phyloP scores from a whole-genome alignment of 2,888 invertebrate genomes.

The Ernsta delagoae region DNA sequence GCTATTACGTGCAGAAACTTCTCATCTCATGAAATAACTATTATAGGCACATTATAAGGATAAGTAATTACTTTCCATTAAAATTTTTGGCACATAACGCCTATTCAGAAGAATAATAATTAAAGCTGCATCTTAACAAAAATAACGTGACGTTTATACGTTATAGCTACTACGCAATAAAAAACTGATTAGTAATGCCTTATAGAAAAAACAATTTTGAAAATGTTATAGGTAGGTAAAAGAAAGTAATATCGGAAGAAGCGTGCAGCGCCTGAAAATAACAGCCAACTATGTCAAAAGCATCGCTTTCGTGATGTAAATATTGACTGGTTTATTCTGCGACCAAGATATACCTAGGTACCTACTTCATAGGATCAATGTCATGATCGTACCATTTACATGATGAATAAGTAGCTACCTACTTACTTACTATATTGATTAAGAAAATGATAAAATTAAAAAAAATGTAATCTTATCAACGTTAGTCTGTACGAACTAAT shows the following conservation, averaged over 20 bases:
- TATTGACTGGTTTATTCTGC: slow-evolving; percentile 40
- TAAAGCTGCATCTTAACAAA: background rate
- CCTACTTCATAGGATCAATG: slow-evolving; percentile 20
- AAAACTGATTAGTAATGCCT: background rate
- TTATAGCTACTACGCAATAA: background rate
- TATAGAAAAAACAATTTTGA: slow-evolving; percentile 28
- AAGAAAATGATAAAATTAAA: no score
- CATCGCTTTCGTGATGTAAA: slow-evolving; percentile 40
- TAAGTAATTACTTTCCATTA: no score
- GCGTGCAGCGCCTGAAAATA: slow-evolving; percentile 62
- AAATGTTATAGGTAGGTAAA: slow-evolving; percentile 53
- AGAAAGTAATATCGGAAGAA: slow-evolving; percentile 58
- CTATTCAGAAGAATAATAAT: no score
- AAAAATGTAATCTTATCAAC: no score
- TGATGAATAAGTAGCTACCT: no score
- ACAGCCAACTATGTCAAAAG: slow-evolving; percentile 47
- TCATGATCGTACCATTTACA: slow-evolving; percentile 11
- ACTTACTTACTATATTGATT: background rate
- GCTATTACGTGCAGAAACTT: no score
- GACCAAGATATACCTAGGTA: slow-evolving; percentile 40
- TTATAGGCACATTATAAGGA: no score
- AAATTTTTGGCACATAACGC: no score
- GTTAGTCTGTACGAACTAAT: no score
- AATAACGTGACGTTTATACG: background rate
- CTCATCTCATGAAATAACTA: no score